Evolutionary conservation across 2,113 vertebrate genomes (phyloP), one percentile per base, ranked within the genome.

Genomic region (Zosterops lateralis): DNA sequence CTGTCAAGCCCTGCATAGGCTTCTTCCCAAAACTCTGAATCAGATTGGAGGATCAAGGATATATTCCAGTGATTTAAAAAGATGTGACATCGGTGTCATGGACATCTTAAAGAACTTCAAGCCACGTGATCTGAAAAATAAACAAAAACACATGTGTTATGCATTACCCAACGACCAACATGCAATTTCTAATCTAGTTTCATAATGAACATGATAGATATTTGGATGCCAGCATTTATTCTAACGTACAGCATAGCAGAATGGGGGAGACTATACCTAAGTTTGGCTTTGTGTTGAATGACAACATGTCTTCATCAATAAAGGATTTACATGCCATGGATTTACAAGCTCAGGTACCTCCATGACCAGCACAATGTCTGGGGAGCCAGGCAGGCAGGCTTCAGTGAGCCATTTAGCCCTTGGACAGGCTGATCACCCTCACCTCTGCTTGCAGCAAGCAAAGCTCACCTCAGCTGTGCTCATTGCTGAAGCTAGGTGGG

Each of bases 281-380:
- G 45, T 36, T 21, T 38, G 38, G 4, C 32, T 86, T 77, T 58
- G 42, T 0, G 3, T 29, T 50, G 38, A 17, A 29, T 50, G 38
- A 45, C 36, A 45, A 44, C 5, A 14, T 62, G 51, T 54, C 77
- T 84, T 65, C 13, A 38, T 50, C 0, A 9, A 42, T 57, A 21
- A 53, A 61, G 22, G 15, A 18, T 87, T 84, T 73, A 48, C 0
- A 0, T 51, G 1, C n/a, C 4, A 1, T 26, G 48, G 58, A 14
- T 38, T 38, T 38, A 38, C 38, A 38, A 73, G 2, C 15, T 25
- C 9, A 2, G 31, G 24, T 42, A n/a, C 24, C n/a, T 61, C 45
- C 20, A 5, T 57, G 36, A 57, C 31, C 47, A 58, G 16, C 18
- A 32, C 26, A 6, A 0, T 4, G 6, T 4, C 6, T 44, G n/a